Base-by-base conservation (phyloP, 2,888 invertebrate species). In the Zygothrica quintamaculata region DNA sequence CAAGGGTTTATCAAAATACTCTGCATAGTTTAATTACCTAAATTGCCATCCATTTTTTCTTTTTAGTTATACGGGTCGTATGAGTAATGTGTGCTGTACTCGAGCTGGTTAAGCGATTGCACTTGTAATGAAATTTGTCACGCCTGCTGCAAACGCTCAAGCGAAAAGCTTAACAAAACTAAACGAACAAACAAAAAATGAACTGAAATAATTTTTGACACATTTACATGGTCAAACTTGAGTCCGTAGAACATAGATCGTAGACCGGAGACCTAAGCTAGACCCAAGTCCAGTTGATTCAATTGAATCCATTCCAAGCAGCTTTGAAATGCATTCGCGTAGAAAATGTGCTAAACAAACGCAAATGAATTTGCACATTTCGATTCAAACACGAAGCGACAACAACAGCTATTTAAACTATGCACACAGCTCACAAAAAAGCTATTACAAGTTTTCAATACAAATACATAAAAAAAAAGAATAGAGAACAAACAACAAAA, bases 291-390 rank as follows among this genome's bases (percentile, higher is more conserved):
- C 37, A 58, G 12, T 42, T 48, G 43, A 40, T 39, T 22, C 15
- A 29, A 52, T 36, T 16, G 12, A 39, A 58, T 33, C 29, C 44
- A 51, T 25, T 44, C 29, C 50, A 18, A 33, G 11, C 47, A 33
- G 43, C 31, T 53, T 53, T 61, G 44, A 68, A 62, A 64, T 57
- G 47, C 79, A 76, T 61, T 79, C 77, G 65, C 67, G 16, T 76
- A 58, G 68, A 77, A 84, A 82, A 84, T 77, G 77, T 74, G 84
- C 81, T 80, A 86, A 86, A 46, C 65, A 80, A 82, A 86, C 68
- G 70, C 81, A 70, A 84, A 84, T 73, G 57, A 86, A 80, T 86
- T 84, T 72, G 72, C 86, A 86, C 72, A 86, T 79, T 82, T 58
- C 52, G 80, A 82, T 79, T 65, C 55, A 77, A 77, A 81, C 56